Base-by-base conservation (phyloP, 2,888 invertebrate genomes). In the Gisinianus flammeolus region DNA sequence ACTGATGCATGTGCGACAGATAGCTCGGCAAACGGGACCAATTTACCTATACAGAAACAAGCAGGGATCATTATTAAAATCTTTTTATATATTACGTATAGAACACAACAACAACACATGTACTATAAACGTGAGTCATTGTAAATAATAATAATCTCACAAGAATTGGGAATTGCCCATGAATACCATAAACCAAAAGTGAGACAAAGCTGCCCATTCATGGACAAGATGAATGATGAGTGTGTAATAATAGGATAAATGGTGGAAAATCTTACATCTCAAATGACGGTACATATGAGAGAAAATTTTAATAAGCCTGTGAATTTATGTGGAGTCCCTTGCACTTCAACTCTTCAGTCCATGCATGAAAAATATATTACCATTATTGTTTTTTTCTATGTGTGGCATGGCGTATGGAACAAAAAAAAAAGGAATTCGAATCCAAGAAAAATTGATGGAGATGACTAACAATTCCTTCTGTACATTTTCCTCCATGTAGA, bases 1-100 rank as follows among this genome's bases (percentile, higher is more conserved):
- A 96, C 95, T 54, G 96, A 96, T 31, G 96, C 95, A 87, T 96
- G 95, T 2, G 95, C 95, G 28, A 96, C 95, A 0, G 95, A 94
- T 86, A 96, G 88, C 88, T 97, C 96, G 80, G 96, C 92, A 87
- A 96, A 96, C 0, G 96, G 96, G 4, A 96, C 95, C 28, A 94
- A 92, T 87, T 95, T 93, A 89, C 96, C 97, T 96, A 90, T n/a
- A 74, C 72, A 12, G 26, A 24, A 10, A 44, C 10, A 10, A 44
- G 16, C 52, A 44, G 52, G 52, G 52, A 10, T 16, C n/a, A n/a
- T n/a, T n/a, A n/a, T n/a, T n/a, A n/a, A n/a, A n/a, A n/a, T n/a
- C n/a, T n/a, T n/a, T n/a, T n/a, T n/a, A n/a, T n/a, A n/a, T n/a
- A n/a, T n/a, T n/a, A n/a, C n/a, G n/a, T n/a, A n/a, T n/a, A n/a